These are phyloP conservation scores for Pampusana beccarii DNA, from an alignment of 2,113 vertebrate species.

Conservation along the genomic window DNA sequence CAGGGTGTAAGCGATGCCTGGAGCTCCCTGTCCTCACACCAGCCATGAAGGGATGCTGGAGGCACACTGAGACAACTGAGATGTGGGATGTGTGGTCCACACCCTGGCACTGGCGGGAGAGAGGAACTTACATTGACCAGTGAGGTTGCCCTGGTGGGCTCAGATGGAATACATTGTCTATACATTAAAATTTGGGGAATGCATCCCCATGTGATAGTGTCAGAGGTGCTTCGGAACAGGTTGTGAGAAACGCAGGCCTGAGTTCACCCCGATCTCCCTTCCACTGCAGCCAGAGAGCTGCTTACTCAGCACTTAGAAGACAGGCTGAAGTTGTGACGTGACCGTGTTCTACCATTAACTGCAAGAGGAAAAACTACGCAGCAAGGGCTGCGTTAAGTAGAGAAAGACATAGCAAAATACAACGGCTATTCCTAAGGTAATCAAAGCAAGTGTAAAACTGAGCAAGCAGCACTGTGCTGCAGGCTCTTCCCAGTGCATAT, in stretches of 20 bases:
- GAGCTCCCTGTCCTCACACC: not conserved
- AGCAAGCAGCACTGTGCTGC: not conserved
- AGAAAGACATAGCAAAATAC: not conserved
- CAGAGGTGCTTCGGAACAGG: not conserved
- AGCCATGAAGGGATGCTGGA: not conserved
- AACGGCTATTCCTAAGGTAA: not conserved
- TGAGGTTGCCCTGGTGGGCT: not conserved
- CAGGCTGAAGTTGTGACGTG: not conserved
- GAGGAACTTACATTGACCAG: not conserved
- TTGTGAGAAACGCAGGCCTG: not conserved
- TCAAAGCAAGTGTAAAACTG: not conserved
- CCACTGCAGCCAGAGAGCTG: not conserved
- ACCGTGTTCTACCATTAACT: not conserved
- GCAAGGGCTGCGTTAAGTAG: not conserved
- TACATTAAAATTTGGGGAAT: not conserved
- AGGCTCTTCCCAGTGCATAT: not conserved
- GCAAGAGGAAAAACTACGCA: not conserved
- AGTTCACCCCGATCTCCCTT: too few relatives aligned
- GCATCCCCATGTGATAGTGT: not conserved
- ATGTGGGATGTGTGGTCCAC: not conserved
- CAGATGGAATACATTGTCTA: not conserved
- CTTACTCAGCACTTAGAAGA: not conserved
- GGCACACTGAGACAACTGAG: not conserved
- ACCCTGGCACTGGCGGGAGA: not conserved
- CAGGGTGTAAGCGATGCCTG: not conserved